These are phyloP conservation scores for Sardinella longiceps DNA, from an alignment of 2,797 vertebrate species.

Conservation along the genomic window DNA sequence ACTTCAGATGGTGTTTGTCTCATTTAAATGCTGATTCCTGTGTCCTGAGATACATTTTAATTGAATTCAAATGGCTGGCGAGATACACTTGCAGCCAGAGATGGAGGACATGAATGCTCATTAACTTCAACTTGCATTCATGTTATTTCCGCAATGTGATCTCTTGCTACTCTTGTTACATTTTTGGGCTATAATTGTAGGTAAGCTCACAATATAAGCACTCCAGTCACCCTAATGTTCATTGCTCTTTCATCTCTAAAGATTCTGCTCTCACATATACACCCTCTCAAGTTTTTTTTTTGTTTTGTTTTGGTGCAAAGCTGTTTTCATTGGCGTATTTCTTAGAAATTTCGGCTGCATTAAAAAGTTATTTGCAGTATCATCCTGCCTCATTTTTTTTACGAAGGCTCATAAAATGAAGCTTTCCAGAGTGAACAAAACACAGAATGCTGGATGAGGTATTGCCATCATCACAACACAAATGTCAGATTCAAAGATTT, in stretches of 20 bases:
- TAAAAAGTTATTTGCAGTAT: not conserved
- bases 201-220: no score
- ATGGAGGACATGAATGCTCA: not conserved
- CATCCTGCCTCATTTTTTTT: not conserved
- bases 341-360: not conserved
- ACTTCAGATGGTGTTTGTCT: conserved; percentile 33
- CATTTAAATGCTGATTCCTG: conserved; percentile 45
- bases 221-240: not conserved
- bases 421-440: no score
- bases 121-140: not conserved
- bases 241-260: not conserved
- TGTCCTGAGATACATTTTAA: conserved; percentile 34
- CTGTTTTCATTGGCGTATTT: not conserved
- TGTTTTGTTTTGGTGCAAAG: no score
- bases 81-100: conserved; percentile 29
- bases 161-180: not conserved
- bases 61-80: conserved; percentile 43
- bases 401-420: not conserved
- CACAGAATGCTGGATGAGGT: no score
- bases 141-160: not conserved
- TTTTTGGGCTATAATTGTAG: no score
- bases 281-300: no score
- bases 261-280: not conserved
- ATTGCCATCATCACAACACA: no score
- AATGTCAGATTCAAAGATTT: no score